These are phyloP conservation scores for Drosophila affinis DNA, from an alignment of 2,888 invertebrate genomes.

Conservation along the genomic window DNA sequence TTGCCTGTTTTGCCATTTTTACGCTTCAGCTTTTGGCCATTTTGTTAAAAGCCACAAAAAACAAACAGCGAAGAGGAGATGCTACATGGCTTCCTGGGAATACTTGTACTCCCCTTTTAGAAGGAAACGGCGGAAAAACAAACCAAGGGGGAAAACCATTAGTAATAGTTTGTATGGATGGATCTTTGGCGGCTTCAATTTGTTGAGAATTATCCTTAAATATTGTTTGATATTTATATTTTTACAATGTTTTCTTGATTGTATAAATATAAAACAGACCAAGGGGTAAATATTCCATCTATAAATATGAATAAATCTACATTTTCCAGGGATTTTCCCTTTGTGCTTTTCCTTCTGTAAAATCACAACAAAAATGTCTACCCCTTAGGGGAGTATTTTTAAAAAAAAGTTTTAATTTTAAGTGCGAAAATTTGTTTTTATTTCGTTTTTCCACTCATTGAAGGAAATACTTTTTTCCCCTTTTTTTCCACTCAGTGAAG, in stretches of 20 bases:
- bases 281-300: not conserved
- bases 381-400: not conserved
- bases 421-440: not conserved
- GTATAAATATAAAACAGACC: not conserved
- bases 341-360: not conserved
- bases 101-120: not conserved
- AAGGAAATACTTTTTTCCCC: conserved; percentile 25
- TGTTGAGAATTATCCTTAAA: not conserved
- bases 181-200: not conserved
- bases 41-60: conserved; percentile 28
- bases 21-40: conserved; percentile 26
- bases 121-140: not conserved
- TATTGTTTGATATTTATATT: not conserved
- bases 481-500: not conserved
- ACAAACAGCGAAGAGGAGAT: not conserved
- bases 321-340: not conserved
- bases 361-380: not conserved
- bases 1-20: conserved; percentile 10
- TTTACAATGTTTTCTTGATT: not conserved
- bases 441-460: conserved; percentile 11
- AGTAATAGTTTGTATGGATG: not conserved
- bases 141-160: not conserved
- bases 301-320: not conserved
- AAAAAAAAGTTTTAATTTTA: not conserved
- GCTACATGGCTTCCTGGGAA: not conserved